Percentiles rank a stretch among this genome's conserved stretches.
Evolutionary conservation across 2,888 invertebrate genomes (phyloP).

Genomic region (Aromia moschata): DNA sequence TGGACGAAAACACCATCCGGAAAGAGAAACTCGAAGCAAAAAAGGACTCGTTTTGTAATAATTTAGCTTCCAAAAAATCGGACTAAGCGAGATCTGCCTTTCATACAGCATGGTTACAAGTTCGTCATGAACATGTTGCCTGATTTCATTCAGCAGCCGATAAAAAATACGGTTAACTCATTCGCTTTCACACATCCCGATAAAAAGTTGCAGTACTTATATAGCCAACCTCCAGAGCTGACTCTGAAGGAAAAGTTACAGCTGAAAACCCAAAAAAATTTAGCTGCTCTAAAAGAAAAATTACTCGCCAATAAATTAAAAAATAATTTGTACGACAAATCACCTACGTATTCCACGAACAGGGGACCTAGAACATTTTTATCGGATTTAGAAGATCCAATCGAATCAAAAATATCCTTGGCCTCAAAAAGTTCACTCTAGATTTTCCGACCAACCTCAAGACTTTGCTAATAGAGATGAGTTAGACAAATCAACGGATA

Average conservation of each 20-base stretch:
- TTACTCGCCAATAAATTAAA: constrained; percentile 14
- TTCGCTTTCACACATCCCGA: constrained; percentile 37
- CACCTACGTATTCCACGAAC: neutral
- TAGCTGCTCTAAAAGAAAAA: constrained; percentile 28
- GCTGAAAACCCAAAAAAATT: constrained; percentile 29
- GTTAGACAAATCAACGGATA: neutral
- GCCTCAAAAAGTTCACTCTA: neutral
- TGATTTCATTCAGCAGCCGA: constrained; percentile 42
- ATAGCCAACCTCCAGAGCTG: constrained; percentile 25
- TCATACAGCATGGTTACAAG: constrained; percentile 41
- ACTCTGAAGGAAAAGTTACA: constrained; percentile 30
- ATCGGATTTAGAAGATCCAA: neutral
- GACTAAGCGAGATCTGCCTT: constrained; percentile 40
- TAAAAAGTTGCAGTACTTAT: constrained; percentile 29
- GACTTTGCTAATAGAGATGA: neutral
- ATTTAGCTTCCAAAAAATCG: too few relatives aligned
- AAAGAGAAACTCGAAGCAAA: too few relatives aligned
- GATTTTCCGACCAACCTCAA: neutral
- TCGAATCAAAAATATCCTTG: neutral
- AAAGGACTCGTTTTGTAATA: too few relatives aligned
- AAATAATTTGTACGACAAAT: neutral
- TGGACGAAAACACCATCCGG: too few relatives aligned
- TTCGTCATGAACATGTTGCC: constrained; percentile 50
- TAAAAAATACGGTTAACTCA: constrained; percentile 42
- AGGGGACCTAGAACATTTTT: neutral